Base-by-base conservation (phyloP, 2,797 vertebrate genomes). In the Sylvia borin region DNA sequence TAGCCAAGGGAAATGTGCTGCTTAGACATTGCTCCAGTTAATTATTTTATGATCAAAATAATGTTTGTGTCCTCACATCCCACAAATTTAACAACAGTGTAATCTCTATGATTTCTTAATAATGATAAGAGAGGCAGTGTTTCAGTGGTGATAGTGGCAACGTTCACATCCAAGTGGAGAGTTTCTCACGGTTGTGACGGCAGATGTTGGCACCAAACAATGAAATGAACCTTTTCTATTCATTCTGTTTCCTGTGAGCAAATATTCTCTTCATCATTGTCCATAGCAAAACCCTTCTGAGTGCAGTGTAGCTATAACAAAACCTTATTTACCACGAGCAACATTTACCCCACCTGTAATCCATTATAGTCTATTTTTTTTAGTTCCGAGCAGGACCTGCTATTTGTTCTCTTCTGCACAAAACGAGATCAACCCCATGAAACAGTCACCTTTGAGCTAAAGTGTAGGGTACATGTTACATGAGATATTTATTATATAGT, bases 141-240 rank as follows among this genome's bases (percentile, higher is more conserved):
- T 80, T 16, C 51, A 51, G 70, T 10, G 51, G 71, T 29, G 92
- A 77, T 90, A 88, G 48, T 50, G 78, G 62, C 73, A 76, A 45
- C 12, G 82, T 87, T 94, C 65, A 25, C 40, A 17, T 93, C 95
- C 98, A 97, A 92, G 66, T 97, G 98, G 96, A 54, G 58, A 31
- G 26, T 92, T 98, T 98, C 98, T 93, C 98, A 98, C 85, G 79
- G 80, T n/a, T 79, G 79, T 90, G 78, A 76, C 34, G 62, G 36
- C 38, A 61, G 87, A 71, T 60, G 91, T 85, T 77, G 77, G 61
- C 53, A 85, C 67, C 92, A 92, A 97, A 97, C 76, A 96, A 94
- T 60, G 83, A 91, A 89, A 93, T 95, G 67, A 91, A 55, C 53
- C 34, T 91, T 88, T 97, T 91, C 94, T 95, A 92, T 97, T 97